Conservation (phyloP, 2,797 vertebrate species). For the Lepilemur septentrionalis region DNA sequence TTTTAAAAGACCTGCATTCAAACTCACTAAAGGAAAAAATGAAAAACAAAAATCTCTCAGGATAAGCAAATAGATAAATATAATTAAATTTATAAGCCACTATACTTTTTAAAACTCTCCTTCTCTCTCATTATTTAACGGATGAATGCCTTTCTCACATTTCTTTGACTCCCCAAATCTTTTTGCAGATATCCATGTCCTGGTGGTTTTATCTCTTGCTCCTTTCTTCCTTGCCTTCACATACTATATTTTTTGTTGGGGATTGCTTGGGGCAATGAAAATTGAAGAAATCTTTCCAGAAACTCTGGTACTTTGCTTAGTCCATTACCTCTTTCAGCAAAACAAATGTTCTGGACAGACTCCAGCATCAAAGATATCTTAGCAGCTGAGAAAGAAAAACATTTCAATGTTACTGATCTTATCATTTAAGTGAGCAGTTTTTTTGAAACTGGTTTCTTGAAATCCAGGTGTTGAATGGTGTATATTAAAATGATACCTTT, state of each 20-base stretch:
- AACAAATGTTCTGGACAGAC: not conserved
- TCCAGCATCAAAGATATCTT: not conserved
- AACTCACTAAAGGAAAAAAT: not conserved
- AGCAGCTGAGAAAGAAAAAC: not conserved
- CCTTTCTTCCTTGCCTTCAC: not conserved
- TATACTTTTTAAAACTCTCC: not conserved
- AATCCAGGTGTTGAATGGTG: not conserved
- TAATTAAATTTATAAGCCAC: not conserved
- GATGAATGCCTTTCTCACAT: not conserved
- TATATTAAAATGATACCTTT: not conserved
- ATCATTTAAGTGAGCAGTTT: not conserved
- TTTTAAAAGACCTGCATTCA: not conserved
- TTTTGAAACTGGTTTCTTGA: not conserved
- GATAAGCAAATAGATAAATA: not conserved
- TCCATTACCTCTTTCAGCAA: not conserved
- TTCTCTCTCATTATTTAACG: not conserved
- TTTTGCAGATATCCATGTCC: not conserved
- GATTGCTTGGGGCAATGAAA: not conserved
- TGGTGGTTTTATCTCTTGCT: not conserved
- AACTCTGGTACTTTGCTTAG: not conserved
- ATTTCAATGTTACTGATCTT: not conserved
- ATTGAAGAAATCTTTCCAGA: not conserved
- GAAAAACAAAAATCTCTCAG: not conserved
- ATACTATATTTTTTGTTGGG: not conserved
- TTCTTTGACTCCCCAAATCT: not conserved